A percentile compares a stretch with the other conserved stretches of the same genome.
Evolutionary conservation across 2,888 invertebrate species (phyloP).

Genomic region (Eremobia ochroleuca): DNA sequence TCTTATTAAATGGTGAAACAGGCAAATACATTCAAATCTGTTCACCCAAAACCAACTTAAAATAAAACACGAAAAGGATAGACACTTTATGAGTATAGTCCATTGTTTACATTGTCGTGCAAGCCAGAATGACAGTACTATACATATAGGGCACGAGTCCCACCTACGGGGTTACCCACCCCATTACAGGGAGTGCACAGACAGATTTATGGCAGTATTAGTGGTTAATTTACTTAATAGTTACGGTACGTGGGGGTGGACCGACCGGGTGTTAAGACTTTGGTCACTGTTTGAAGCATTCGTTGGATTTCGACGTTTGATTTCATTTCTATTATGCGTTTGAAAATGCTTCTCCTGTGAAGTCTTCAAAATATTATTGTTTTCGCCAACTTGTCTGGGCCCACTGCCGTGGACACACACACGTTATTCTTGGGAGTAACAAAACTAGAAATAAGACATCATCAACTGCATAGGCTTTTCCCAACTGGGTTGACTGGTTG

Average conservation of each 20-base stretch:
- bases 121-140: constrained; percentile 8
- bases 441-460: not conserved
- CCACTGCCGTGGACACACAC: too few species aligned
- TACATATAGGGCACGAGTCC: constrained; percentile 6
- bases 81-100: not conserved
- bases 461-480: not conserved
- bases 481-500: too few species aligned
- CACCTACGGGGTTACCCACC: constrained; percentile 55
- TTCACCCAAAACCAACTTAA: not conserved
- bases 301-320: not conserved
- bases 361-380: not conserved
- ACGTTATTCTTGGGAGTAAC: too few species aligned
- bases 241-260: constrained; percentile 38
- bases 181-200: constrained; percentile 73
- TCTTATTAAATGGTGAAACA: not conserved
- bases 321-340: not conserved
- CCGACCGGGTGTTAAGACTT: constrained; percentile 31
- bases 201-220: constrained; percentile 78
- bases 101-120: constrained; percentile 26
- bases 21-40: not conserved
- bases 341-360: constrained; percentile 1
- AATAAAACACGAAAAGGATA: constrained; percentile 3
- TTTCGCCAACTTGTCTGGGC: too few species aligned
- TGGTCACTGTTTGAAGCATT: constrained; percentile 27
- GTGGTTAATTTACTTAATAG: constrained; percentile 79